Evolutionary conservation across 2,888 invertebrate species (phyloP).

Genomic region (Nemurella pictetii): DNA sequence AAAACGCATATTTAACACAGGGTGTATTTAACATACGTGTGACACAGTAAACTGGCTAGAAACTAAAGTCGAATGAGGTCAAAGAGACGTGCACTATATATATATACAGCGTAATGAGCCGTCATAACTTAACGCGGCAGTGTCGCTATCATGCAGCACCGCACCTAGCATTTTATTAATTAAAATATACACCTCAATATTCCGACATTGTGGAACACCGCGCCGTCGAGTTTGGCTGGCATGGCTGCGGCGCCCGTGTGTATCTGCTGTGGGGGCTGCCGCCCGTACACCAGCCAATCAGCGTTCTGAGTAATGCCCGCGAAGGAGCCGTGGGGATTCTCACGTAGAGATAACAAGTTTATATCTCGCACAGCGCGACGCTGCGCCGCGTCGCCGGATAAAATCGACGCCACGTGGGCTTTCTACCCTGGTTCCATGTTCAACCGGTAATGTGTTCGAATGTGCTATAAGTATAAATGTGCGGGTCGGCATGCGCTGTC

Average conservation of each 20-base stretch:
- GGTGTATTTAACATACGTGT: no score
- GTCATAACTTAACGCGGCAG: not conserved
- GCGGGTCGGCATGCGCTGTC: no score
- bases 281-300: not conserved
- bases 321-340: not conserved
- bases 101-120: not conserved
- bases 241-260: not conserved
- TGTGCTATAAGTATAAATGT: no score
- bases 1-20: not conserved
- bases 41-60: not conserved
- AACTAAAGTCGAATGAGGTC: not conserved
- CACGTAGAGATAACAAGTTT: not conserved
- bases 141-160: not conserved
- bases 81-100: not conserved
- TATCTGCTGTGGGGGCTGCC: no score
- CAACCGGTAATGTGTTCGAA: no score
- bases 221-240: not conserved
- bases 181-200: not conserved
- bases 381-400: not conserved
- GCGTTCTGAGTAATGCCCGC: not conserved
- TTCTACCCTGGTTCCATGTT: no score
- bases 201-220: not conserved
- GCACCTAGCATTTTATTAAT: not conserved
- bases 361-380: not conserved
- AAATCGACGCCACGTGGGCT: not conserved